A percentile compares a stretch with the other conserved stretches of the same genome.
Evolutionary conservation across 2,888 invertebrate genomes (phyloP).

Genomic region (Helicoverpa assulta): DNA sequence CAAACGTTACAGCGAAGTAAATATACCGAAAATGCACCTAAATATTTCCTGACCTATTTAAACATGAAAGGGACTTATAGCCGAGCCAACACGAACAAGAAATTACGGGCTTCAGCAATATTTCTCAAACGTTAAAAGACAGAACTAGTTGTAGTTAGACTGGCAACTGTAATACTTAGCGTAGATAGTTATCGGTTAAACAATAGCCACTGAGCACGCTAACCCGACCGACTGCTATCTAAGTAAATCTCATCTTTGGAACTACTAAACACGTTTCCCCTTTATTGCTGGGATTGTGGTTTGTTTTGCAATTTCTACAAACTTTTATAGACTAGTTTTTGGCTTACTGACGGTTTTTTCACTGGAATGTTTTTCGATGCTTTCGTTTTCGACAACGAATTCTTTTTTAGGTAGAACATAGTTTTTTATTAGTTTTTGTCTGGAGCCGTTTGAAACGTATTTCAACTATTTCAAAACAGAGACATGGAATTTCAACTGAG

Average conservation of each 20-base stretch:
- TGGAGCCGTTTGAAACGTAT: no score
- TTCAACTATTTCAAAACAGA: no score
- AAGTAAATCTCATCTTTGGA: constrained; percentile 45
- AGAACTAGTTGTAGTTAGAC: constrained; percentile 42
- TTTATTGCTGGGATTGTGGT: constrained; percentile 48
- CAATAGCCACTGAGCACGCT: constrained; percentile 54
- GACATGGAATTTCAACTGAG: no score
- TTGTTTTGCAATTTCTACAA: constrained; percentile 31
- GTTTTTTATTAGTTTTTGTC: no score
- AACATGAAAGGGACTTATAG: constrained; percentile 11
- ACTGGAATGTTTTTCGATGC: background rate
- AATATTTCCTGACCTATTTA: constrained; percentile 2
- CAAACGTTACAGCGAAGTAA: background rate
- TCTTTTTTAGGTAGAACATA: no score
- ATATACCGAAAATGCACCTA: background rate
- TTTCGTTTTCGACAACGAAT: no score
- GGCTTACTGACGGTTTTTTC: background rate
- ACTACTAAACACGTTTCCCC: constrained; percentile 49
- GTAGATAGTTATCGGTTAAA: constrained; percentile 52
- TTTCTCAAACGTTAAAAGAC: constrained; percentile 44
- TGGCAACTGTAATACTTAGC: constrained; percentile 52
- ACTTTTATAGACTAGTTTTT: constrained; percentile 35
- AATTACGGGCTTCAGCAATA: constrained; percentile 30
- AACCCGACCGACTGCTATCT: constrained; percentile 31
- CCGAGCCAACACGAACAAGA: constrained; percentile 29